Conservation (phyloP, 1,140 invertebrate species). For the Oreohelix idahoensis region DNA sequence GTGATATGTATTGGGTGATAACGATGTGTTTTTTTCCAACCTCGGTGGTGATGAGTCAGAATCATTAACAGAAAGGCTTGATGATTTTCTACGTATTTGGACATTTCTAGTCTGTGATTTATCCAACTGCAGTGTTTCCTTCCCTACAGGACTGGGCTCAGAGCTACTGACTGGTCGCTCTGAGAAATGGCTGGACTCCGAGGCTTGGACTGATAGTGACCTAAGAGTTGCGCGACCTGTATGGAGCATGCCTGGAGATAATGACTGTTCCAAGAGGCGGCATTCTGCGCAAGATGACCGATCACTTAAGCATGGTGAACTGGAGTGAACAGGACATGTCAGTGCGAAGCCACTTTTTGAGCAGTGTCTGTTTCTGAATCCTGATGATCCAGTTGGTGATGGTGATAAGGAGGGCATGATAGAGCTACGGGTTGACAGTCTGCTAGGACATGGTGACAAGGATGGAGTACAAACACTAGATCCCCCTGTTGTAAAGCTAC, state of each 20-base stretch:
- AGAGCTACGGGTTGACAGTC: slow-evolving; percentile 32
- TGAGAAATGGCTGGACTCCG: background rate
- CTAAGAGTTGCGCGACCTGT: background rate
- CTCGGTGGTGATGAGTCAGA: slow-evolving; percentile 34
- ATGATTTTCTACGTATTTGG: slow-evolving; percentile 23
- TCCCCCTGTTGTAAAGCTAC: slow-evolving; percentile 29
- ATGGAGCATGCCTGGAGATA: background rate
- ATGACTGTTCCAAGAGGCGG: slow-evolving; percentile 27
- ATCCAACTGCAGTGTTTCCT: background rate
- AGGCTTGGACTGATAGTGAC: slow-evolving; percentile 8
- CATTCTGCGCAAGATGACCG: slow-evolving; percentile 27
- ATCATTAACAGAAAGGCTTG: slow-evolving; percentile 23
- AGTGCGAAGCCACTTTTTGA: background rate
- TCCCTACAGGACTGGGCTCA: slow-evolving; percentile 23
- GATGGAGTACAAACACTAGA: slow-evolving; percentile 16
- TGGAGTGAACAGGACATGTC: slow-evolving; percentile 31
- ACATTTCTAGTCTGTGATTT: background rate
- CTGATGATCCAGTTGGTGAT: slow-evolving; percentile 29
- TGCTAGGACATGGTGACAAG: slow-evolving; percentile 30
- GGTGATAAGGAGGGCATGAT: slow-evolving; percentile 31
- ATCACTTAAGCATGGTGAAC: background rate
- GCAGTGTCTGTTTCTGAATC: background rate
- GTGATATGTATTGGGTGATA: slow-evolving; percentile 19
- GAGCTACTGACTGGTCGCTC: slow-evolving; percentile 15
- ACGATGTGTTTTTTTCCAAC: slow-evolving; percentile 16